phyloP scores from a whole-genome alignment of 1,140 invertebrate species.

The Aphelenchoides avenae region DNA sequence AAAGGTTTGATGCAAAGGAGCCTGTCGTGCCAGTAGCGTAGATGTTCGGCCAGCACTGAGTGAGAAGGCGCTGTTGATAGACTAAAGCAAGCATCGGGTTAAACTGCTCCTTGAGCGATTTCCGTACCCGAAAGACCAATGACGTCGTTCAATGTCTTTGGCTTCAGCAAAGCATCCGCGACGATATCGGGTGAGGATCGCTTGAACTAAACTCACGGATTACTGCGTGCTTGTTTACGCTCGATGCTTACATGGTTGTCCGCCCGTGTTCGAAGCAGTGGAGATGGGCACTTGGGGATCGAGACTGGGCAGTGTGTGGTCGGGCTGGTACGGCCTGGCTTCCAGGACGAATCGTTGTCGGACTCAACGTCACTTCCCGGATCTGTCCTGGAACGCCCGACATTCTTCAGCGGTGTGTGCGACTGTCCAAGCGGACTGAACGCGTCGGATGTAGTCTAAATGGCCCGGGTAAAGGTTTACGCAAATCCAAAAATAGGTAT shows the following conservation, averaged over 20 bases:
- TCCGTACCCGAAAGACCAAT: conserved; percentile 43
- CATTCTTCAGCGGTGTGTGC: conserved; percentile 19
- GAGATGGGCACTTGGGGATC: neutral
- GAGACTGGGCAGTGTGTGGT: neutral
- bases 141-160: conserved; percentile 25
- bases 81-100: too few relatives aligned
- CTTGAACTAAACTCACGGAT: conserved; percentile 23
- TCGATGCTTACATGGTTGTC: conserved; percentile 2
- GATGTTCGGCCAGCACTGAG: conserved; percentile 53
- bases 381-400: conserved; percentile 36
- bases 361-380: conserved; percentile 19
- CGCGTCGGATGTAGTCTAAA: neutral
- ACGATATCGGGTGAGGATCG: conserved; percentile 30
- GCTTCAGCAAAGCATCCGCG: conserved; percentile 10
- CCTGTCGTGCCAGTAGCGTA: conserved; percentile 44
- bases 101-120: too few relatives aligned
- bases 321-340: conserved; percentile 8
- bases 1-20: conserved; percentile 37
- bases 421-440: conserved; percentile 7
- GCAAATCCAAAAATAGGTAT: conserved; percentile 1
- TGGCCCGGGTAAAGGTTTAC: neutral
- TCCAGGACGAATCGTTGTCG: conserved; percentile 9
- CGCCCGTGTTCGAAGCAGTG: neutral
- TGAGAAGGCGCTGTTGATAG: conserved; percentile 45
- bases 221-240: neutral